Evolutionary conservation across 2,888 invertebrate species (phyloP).

Genomic region (Plagiodera versicolora): DNA sequence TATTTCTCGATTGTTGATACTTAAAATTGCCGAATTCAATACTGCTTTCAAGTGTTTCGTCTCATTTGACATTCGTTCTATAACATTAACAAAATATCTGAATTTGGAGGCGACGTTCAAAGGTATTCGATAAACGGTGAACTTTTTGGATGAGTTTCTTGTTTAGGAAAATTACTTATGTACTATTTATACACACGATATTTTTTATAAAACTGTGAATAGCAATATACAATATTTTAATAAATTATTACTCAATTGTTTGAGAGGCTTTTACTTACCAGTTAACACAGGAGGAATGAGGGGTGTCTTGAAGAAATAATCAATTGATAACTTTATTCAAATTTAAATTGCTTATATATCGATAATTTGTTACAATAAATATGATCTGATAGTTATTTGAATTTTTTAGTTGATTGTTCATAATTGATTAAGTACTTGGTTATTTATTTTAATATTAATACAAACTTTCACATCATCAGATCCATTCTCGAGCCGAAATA

Average conservation of each 20-base stretch:
- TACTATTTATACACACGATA: conserved; percentile 28
- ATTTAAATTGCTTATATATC: conserved; percentile 8
- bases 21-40: background rate
- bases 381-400: conserved; percentile 26
- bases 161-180: conserved; percentile 25
- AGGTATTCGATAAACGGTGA: background rate
- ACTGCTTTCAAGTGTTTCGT: background rate
- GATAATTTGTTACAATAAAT: conserved; percentile 29
- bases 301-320: conserved; percentile 13
- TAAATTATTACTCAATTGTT: conserved; percentile 33
- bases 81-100: conserved; percentile 23
- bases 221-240: conserved; percentile 28
- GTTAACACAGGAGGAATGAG: background rate
- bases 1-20: background rate
- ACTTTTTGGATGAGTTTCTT: conserved; percentile 10
- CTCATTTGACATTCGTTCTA: background rate
- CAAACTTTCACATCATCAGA: conserved; percentile 11
- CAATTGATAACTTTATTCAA: conserved; percentile 30
- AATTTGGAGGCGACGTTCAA: conserved; percentile 6
- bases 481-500: background rate
- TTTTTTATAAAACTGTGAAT: conserved; percentile 32
- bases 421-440: conserved; percentile 32
- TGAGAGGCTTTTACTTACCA: conserved; percentile 6
- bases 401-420: conserved; percentile 33
- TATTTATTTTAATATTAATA: conserved; percentile 21